Conservation (phyloP, 2,113 vertebrate species). For the Apteryx owenii region DNA sequence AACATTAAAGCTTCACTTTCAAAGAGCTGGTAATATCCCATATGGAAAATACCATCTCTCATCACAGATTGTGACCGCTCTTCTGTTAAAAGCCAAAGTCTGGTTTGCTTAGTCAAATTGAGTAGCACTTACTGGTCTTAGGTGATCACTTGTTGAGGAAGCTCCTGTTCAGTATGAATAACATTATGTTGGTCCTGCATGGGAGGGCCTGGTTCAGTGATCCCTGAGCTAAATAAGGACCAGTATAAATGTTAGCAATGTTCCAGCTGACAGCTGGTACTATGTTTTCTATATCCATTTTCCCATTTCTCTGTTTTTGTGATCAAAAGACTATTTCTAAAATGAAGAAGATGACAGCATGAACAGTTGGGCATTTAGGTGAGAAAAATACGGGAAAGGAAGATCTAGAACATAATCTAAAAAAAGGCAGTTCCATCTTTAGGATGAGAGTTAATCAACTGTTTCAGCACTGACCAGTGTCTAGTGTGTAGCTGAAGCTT, state of each 20-base stretch:
- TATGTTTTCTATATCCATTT: neutral
- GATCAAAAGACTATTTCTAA: neutral
- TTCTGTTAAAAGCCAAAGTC: neutral
- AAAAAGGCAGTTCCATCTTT: neutral
- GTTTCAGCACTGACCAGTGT: neutral
- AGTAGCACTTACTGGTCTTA: neutral
- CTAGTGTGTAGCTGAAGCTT: neutral
- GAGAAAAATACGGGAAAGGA: neutral
- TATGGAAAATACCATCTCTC: neutral
- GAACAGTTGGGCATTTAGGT: neutral
- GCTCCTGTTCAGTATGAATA: neutral
- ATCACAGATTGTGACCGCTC: neutral
- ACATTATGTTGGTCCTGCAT: neutral
- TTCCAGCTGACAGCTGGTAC: neutral
- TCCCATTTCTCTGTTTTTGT: neutral
- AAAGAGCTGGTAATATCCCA: neutral
- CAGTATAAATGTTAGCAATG: neutral
- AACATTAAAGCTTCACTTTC: neutral
- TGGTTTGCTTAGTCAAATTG: neutral
- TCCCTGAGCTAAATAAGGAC: neutral
- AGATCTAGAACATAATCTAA: neutral
- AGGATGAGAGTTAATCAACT: neutral
- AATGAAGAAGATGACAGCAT: fast-evolving
- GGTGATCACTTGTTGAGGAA: neutral
- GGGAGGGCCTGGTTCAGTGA: neutral